phyloP scores from a whole-genome alignment of 1,140 invertebrate species.

The Drosophila bipectinata region DNA sequence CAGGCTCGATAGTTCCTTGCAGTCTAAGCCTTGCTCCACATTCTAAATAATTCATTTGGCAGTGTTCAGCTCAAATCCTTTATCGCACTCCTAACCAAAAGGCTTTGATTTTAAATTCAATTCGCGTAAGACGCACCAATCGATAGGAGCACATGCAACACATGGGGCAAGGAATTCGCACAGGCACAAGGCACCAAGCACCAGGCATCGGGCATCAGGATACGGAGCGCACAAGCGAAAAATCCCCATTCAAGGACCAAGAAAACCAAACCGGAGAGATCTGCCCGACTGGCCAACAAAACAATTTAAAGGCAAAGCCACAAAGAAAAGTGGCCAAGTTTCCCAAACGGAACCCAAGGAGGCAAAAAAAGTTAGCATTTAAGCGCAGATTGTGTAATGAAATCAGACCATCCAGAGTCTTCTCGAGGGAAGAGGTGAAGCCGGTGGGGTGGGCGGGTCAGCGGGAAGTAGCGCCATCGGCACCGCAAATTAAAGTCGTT shows the following conservation, averaged over 20 bases:
- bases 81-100: slow-evolving; percentile 22
- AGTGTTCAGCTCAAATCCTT: slow-evolving; percentile 1
- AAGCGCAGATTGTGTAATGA: slow-evolving; percentile 74
- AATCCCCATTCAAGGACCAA: slow-evolving; percentile 39
- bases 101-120: slow-evolving; percentile 59
- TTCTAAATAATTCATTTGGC: slow-evolving; percentile 1
- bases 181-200: neutral
- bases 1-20: slow-evolving; percentile 1
- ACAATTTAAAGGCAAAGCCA: slow-evolving; percentile 68
- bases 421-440: slow-evolving; percentile 2
- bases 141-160: slow-evolving; percentile 59
- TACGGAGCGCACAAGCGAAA: slow-evolving; percentile 21
- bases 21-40: neutral
- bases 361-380: slow-evolving; percentile 50
- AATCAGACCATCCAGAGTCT: slow-evolving; percentile 54
- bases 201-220: neutral
- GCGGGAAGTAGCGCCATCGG: slow-evolving; percentile 20
- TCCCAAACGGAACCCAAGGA: slow-evolving; percentile 41
- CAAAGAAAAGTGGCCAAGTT: slow-evolving; percentile 64
- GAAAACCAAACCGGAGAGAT: slow-evolving; percentile 38
- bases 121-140: slow-evolving; percentile 46
- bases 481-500: slow-evolving; percentile 80
- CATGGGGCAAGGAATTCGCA: slow-evolving; percentile 30
- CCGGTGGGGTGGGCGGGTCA: neutral
- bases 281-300: slow-evolving; percentile 50